Evolutionary conservation across 2,888 invertebrate species (phyloP).

Genomic region (Cephus spinipes): DNA sequence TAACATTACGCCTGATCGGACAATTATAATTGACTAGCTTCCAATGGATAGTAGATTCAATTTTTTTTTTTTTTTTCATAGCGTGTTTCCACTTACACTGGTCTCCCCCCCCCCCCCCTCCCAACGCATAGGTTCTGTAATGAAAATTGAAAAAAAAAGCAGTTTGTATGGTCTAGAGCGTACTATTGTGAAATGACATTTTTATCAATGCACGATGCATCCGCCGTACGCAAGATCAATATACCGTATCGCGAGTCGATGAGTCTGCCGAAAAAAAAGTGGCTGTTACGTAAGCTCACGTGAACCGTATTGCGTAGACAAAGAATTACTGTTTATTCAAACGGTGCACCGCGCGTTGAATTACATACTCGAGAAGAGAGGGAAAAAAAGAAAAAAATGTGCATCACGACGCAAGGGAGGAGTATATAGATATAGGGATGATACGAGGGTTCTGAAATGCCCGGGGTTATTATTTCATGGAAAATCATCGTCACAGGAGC

Average conservation of each 20-base stretch:
- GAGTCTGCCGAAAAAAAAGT: neutral
- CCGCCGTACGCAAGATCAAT: neutral
- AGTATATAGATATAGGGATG: neutral
- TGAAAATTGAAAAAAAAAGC: neutral
- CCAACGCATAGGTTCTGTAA: neutral
- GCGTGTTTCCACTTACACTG: too few relatives aligned
- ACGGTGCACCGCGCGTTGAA: conserved; percentile 40
- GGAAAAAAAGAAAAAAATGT: conserved; percentile 17
- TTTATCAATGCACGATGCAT: neutral
- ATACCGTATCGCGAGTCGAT: neutral
- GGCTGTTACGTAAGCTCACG: neutral
- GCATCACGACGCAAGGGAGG: conserved; percentile 25
- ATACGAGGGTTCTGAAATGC: conserved; percentile 28
- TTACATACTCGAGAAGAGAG: conserved; percentile 43
- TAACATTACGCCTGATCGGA: too few relatives aligned
- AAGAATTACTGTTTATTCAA: neutral
- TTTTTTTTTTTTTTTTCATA: too few relatives aligned
- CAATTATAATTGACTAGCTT: too few relatives aligned
- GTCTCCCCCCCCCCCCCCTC: too few relatives aligned
- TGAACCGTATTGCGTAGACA: neutral
- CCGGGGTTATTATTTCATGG: conserved; percentile 50
- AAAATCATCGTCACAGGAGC: conserved; percentile 48
- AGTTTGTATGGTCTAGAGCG: neutral
- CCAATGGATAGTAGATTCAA: too few relatives aligned
- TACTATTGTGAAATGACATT: neutral